phyloP scores from a whole-genome alignment of 2,797 vertebrate species.

The Taeniopygia guttata region DNA sequence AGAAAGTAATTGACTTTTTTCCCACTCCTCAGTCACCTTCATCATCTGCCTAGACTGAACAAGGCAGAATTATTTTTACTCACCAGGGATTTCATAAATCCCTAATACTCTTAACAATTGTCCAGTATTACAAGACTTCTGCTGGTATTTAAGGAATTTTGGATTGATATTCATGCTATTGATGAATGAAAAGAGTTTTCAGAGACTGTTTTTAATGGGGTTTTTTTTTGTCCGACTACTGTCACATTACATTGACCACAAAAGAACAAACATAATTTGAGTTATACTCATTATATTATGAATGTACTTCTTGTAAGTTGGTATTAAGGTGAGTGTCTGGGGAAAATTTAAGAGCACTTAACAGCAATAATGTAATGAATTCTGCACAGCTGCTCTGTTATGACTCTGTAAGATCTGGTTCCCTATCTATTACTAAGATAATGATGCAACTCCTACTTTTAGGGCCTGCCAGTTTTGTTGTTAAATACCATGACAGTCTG shows the following conservation, averaged over 20 bases:
- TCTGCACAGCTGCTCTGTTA: neutral
- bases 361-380: neutral
- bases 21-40: neutral
- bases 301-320: neutral
- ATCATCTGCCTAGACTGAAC: neutral
- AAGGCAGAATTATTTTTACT: neutral
- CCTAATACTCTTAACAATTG: neutral
- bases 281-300: neutral
- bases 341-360: neutral
- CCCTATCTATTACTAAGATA: neutral
- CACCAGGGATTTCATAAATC: neutral
- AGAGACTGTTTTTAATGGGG: neutral
- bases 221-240: neutral
- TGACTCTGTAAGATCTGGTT: neutral
- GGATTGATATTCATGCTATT: neutral
- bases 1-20: neutral
- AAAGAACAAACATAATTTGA: neutral
- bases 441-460: neutral
- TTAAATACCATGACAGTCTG: neutral
- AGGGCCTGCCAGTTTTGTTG: neutral
- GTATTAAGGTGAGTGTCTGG: neutral
- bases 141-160: neutral
- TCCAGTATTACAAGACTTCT: neutral
- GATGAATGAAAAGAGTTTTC: neutral
- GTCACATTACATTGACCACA: neutral